A percentile compares a stretch with the other conserved stretches of the same genome.
Evolutionary conservation across 2,888 invertebrate species (phyloP).

Genomic region (Magallana nippona): DNA sequence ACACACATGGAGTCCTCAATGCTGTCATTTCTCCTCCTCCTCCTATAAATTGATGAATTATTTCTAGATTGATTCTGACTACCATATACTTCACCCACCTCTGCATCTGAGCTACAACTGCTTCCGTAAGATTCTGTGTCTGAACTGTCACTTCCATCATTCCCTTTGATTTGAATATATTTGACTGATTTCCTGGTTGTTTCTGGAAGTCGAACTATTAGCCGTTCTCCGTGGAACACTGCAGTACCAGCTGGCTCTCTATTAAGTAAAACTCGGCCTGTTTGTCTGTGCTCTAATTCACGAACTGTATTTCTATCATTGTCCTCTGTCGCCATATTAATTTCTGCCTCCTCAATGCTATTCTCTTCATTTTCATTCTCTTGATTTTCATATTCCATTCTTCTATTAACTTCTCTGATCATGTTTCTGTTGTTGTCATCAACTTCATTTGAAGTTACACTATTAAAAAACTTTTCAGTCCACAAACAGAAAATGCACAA

Average conservation of each 20-base stretch:
- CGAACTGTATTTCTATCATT: slow-evolving; percentile 36
- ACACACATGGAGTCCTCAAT: slow-evolving; percentile 47
- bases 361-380: slow-evolving; percentile 63
- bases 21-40: neutral
- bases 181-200: neutral
- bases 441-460: neutral
- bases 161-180: neutral
- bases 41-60: neutral
- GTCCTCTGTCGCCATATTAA: slow-evolving; percentile 43
- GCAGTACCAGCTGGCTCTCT: neutral
- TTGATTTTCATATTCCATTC: slow-evolving; percentile 52
- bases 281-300: slow-evolving; percentile 21
- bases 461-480: slow-evolving; percentile 3
- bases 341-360: slow-evolving; percentile 58
- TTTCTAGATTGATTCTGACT: neutral
- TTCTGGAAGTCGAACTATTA: neutral
- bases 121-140: slow-evolving; percentile 28
- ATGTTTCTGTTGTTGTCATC: slow-evolving; percentile 28
- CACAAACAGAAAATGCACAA: slow-evolving; percentile 36
- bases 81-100: neutral
- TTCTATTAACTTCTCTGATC: neutral
- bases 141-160: slow-evolving; percentile 27
- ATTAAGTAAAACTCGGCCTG: neutral
- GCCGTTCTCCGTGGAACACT: slow-evolving; percentile 18
- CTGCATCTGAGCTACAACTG: slow-evolving; percentile 1